Evolutionary conservation across 2,797 vertebrate genomes (phyloP).

Genomic region (Lepilemur ruficaudatus): DNA sequence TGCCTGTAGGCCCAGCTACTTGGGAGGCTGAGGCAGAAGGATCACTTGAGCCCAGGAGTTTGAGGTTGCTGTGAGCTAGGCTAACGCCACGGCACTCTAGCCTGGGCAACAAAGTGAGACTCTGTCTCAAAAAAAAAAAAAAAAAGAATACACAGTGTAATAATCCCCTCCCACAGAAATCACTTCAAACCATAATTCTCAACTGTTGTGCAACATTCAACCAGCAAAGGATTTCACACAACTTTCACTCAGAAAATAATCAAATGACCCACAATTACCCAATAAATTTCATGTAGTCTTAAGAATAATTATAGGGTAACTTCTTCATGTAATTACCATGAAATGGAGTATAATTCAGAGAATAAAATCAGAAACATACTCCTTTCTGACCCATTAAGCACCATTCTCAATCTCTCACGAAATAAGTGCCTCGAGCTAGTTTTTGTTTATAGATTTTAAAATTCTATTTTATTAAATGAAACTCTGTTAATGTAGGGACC

Average conservation of each 20-base stretch:
- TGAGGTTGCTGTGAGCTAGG: too few species aligned
- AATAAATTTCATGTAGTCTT: conserved; percentile 41
- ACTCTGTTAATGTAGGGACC: conserved; percentile 17
- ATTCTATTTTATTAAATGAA: conserved; percentile 28
- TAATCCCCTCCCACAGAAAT: neutral
- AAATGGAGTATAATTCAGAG: conserved; percentile 25
- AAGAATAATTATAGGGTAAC: conserved; percentile 50
- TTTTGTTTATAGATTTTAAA: conserved; percentile 47
- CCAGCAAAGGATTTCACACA: neutral
- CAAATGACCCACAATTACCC: conserved; percentile 27
- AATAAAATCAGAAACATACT: conserved; percentile 32
- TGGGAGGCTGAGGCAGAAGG: too few species aligned
- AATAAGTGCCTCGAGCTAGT: conserved; percentile 8
- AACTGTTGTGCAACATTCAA: conserved; percentile 35
- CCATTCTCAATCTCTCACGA: conserved; percentile 23
- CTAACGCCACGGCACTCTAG: too few species aligned
- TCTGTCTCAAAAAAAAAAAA: too few species aligned
- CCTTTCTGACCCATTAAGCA: neutral
- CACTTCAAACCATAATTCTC: neutral
- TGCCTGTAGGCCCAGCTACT: too few species aligned
- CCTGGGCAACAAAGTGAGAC: too few species aligned
- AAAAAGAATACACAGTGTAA: neutral
- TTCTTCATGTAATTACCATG: conserved; percentile 37
- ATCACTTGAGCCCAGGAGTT: too few species aligned
- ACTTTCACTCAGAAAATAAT: conserved; percentile 17